Base-by-base conservation (phyloP, 2,797 vertebrate genomes). In the Sphenodon punctatus region DNA sequence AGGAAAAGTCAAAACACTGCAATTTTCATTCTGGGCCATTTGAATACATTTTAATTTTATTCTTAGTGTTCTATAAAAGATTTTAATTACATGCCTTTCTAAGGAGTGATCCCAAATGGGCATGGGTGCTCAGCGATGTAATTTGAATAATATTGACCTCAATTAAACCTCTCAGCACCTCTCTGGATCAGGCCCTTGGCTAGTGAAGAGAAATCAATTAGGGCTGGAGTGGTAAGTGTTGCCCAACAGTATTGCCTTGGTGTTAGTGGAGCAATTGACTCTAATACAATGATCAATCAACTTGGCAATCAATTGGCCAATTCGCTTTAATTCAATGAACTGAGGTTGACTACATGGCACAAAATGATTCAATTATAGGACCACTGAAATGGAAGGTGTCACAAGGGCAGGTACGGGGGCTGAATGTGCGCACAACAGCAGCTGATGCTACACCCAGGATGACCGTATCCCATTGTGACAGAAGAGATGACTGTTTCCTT, bases 291-390 rank as follows among this genome's bases (percentile, higher is more conserved):
- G 53, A 41, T 36, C 67, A 49, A 34, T 69, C 63, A 30, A 36
- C 69, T 56, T 32, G 66, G 42, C 20, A 78, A 78, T 73, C 53
- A 70, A n/a, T 75, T 70, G 34, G 45, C 58, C 58, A 25, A 23
- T 41, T 55, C 74, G 23, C 41, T 78, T 67, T 73, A 78, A 55
- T 55, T 41, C 56, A 45, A 65, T 86, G 49, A 87, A 68, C 45
- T 46, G 64, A 82, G 55, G n/a, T 49, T 30, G 61, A 12, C 41
- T 75, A 36, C 4, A 2, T 70, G 66, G 61, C 46, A 34, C 19
- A 63, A 63, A 83, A 72, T 34, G 36, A 55, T 59, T 42, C 41
- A 45, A 42, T 61, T 74, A 76, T 16, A 27, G 38, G 10, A 74
- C 17, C 41, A 38, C 38, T 64, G 56, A 67, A 45, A 58, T 80